Percentiles rank a stretch among this genome's conserved stretches.
Conservation (phyloP, 2,888 invertebrate genomes). For the Clostera curtula region DNA sequence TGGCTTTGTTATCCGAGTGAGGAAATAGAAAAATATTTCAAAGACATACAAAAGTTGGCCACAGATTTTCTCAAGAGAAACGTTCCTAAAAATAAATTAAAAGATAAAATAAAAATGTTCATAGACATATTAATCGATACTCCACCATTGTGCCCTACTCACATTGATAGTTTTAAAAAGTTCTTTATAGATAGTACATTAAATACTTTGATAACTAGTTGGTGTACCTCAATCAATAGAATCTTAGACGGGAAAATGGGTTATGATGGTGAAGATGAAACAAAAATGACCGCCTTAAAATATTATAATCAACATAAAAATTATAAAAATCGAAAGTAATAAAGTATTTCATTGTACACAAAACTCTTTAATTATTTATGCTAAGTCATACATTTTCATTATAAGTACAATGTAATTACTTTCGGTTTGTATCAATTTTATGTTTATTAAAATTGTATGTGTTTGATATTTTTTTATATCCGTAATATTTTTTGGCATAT, state of each 20-base stretch:
- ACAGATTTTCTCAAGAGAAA: background rate
- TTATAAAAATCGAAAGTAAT: constrained; percentile 3
- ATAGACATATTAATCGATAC: constrained; percentile 1
- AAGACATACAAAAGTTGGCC: constrained; percentile 4
- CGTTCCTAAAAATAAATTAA: background rate
- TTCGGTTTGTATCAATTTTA: too few relatives aligned
- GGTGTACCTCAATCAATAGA: constrained; percentile 8
- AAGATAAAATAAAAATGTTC: background rate
- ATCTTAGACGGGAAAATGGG: constrained; percentile 5
- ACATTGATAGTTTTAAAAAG: constrained; percentile 2
- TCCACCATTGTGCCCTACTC: constrained; percentile 2
- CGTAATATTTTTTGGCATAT: too few relatives aligned
- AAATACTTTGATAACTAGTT: constrained; percentile 8
- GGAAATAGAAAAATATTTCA: constrained; percentile 2
- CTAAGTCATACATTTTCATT: background rate
- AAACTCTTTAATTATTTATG: background rate
- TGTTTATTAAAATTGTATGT: too few relatives aligned
- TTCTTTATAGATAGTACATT: constrained; percentile 4
- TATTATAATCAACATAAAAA: constrained; percentile 6
- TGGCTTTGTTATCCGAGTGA: constrained; percentile 7
- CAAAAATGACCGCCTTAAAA: constrained; percentile 1
- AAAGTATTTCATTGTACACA: background rate
- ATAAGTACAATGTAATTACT: too few relatives aligned
- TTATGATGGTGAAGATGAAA: constrained; percentile 5
- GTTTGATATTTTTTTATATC: too few relatives aligned